Conservation (phyloP, 2,888 invertebrate genomes). For the Apamea epomidion region DNA sequence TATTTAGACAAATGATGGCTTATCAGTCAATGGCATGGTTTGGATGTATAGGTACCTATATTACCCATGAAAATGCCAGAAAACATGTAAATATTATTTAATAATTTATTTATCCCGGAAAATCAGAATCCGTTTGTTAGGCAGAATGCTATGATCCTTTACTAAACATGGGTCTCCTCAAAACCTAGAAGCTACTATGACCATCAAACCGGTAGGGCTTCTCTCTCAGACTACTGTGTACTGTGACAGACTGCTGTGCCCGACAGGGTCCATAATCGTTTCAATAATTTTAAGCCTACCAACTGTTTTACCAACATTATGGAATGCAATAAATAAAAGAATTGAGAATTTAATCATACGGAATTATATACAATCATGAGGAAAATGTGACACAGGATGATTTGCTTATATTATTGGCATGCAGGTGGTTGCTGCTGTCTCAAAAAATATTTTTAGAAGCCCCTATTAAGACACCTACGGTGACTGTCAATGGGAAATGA, state of each 20-base stretch:
- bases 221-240: no score
- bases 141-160: no score
- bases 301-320: background rate
- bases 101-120: background rate
- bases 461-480: background rate
- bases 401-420: background rate
- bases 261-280: background rate
- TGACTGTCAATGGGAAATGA: background rate
- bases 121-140: background rate
- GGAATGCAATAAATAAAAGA: background rate
- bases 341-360: background rate
- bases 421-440: background rate
- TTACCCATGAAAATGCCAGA: background rate
- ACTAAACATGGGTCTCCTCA: background rate
- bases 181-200: background rate
- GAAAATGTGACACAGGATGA: background rate
- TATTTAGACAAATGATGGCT: background rate
- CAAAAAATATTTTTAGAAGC: background rate
- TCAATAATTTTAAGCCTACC: background rate
- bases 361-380: background rate
- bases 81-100: no score
- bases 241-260: no score
- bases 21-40: slow-evolving; percentile 33
- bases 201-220: background rate
- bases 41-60: background rate